Percentiles rank a stretch among this genome's conserved stretches.
Conservation (phyloP, 2,113 vertebrate genomes). For the Corythornis madagascariensis region DNA sequence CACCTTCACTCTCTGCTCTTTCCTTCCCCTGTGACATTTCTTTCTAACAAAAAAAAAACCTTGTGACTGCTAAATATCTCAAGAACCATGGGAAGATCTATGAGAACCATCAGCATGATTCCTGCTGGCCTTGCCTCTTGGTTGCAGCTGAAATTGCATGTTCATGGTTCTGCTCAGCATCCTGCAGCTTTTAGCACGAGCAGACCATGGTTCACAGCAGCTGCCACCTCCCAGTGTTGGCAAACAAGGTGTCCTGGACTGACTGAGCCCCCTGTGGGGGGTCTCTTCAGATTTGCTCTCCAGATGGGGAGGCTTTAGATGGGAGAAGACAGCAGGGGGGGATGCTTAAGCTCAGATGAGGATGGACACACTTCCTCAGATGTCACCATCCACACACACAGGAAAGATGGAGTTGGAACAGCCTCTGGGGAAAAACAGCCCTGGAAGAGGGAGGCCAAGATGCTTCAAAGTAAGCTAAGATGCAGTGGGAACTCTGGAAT, state of each 20-base stretch:
- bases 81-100: too few species aligned
- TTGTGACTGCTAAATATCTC: not conserved
- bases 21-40: not conserved
- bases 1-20: not conserved
- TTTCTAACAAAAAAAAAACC: not conserved
- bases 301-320: too few species aligned
- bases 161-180: too few species aligned
- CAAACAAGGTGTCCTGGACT: too few species aligned
- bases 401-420: not conserved
- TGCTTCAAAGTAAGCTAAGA: conserved; percentile 16
- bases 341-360: not conserved
- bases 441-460: not conserved
- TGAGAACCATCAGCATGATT: too few species aligned
- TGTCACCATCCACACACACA: not conserved
- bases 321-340: not conserved
- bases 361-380: not conserved
- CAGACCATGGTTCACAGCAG: too few species aligned
- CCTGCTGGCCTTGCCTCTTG: too few species aligned
- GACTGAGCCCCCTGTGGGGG: too few species aligned
- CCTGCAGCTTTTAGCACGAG: too few species aligned
- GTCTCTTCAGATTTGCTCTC: too few species aligned
- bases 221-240: too few species aligned
- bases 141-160: too few species aligned
- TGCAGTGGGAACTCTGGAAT: conserved; percentile 20
- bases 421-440: not conserved